Base-by-base conservation (phyloP, 2,888 invertebrate species). In the Phragmatobia fuliginosa region DNA sequence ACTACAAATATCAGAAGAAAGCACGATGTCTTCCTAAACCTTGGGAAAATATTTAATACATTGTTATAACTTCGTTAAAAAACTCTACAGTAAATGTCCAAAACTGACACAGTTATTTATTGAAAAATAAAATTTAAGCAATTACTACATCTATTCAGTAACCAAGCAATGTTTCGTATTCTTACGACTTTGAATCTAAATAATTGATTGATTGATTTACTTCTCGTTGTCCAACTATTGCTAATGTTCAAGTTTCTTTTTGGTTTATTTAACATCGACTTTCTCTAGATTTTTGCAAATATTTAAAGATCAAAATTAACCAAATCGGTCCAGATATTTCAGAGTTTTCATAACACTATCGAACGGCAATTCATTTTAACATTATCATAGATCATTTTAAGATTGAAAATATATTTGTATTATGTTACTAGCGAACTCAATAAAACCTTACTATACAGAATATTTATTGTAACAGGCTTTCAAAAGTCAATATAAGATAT, bases 401-500 rank as follows among this genome's bases (percentile, higher is more conserved):
- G 41, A n/a, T 14, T 18, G 18, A 28, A 18, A 62, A 38, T 62
- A 61, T n/a, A n/a, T 38, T 33, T n/a, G 8, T 28, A 28, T n/a
- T 38, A 38, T 4, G 16, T 28, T 62, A 1, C 11, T 21, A 10
- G 16, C 16, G 11, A 4, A 21, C 38, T 56, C 45, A 58, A 61
- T 62, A 65, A n/a, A 56, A 49, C 28, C 41, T 28, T 67, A 58
- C 61, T 41, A 32, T n/a, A 49, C n/a, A 45, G n/a, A 56, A 63
- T 66, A 70, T 66, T 68, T 69, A 67, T 63, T 45, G 18, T 21
- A 63, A 33, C 71, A 68, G 71, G 64, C 66, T 62, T 38, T 68
- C 66, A 81, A 81, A 73, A 68, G 63, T 33, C 71, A 67, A 72
- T 81, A 68, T 70, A 76, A 81, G 77, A 73, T 75, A 69, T 25